A percentile compares a stretch with the other conserved stretches of the same genome.
phyloP scores from a whole-genome alignment of 2,113 vertebrate genomes.

The Leptocoma aspasia region DNA sequence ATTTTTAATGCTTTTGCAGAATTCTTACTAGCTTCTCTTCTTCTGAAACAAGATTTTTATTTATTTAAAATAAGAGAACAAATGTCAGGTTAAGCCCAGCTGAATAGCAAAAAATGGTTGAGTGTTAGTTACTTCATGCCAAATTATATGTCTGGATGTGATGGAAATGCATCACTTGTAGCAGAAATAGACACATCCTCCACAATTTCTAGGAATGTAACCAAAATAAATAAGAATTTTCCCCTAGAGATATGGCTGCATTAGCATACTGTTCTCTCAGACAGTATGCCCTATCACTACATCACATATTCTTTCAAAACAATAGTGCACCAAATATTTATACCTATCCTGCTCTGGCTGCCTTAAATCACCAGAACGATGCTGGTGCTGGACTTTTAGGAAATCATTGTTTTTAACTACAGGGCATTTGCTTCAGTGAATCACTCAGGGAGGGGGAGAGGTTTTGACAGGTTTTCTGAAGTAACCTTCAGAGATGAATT shows the following conservation, averaged over 20 bases:
- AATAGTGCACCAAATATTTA: neutral
- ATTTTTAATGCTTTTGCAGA: constrained; percentile 1
- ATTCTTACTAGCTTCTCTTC: neutral
- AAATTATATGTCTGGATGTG: neutral
- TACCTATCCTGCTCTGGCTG: neutral
- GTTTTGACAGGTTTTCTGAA: constrained; percentile 4
- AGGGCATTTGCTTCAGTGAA: neutral
- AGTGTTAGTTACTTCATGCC: neutral
- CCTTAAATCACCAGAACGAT: neutral
- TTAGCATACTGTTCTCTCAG: neutral
- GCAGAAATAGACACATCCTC: neutral
- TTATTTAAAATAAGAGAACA: constrained; percentile 7
- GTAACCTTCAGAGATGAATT: constrained; percentile 32
- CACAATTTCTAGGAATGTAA: neutral
- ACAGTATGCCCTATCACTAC: neutral
- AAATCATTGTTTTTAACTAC: constrained; percentile 12
- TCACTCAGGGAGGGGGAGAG: neutral
- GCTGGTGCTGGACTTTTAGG: neutral
- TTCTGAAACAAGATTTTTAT: neutral
- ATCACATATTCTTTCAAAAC: neutral
- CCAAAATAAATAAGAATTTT: neutral
- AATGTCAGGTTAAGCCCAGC: neutral
- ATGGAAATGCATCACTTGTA: neutral
- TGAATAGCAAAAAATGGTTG: neutral
- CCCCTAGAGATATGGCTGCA: neutral